A percentile compares a stretch with the other conserved stretches of the same genome.
phyloP scores from a whole-genome alignment of 1,140 invertebrate species.

The Pseudobourletiella spinata region DNA sequence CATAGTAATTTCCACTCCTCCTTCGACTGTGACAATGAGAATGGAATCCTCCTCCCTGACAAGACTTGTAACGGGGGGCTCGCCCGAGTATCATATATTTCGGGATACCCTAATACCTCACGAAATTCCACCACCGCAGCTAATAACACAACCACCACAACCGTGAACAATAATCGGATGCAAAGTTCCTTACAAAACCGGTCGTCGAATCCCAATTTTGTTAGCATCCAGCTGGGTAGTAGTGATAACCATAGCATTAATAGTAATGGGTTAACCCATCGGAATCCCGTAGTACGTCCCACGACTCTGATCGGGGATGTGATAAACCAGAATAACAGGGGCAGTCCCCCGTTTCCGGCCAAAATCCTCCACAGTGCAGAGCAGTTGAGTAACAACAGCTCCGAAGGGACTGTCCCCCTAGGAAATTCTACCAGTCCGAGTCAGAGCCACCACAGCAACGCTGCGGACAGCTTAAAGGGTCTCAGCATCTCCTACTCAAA shows the following conservation, averaged over 20 bases:
- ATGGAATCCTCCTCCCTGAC: neutral
- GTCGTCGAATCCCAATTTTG: neutral
- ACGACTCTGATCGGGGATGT: no score
- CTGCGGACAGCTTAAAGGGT: constrained; percentile 1
- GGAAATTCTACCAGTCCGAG: no score
- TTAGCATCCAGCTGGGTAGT: neutral
- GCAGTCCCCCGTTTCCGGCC: no score
- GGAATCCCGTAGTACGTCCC: neutral
- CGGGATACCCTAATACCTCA: neutral
- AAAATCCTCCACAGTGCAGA: no score
- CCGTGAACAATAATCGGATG: constrained; percentile 7
- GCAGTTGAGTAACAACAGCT: no score
- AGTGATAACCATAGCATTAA: constrained; percentile 9
- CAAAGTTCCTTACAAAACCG: neutral
- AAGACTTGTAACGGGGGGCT: neutral
- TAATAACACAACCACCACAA: neutral
- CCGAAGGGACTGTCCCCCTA: no score
- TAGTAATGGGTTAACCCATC: neutral
- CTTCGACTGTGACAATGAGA: neutral
- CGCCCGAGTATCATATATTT: neutral
- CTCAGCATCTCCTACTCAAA: constrained; percentile 5
- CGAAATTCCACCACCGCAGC: neutral
- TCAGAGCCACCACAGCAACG: neutral
- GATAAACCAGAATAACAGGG: no score
- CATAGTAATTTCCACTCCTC: neutral